These are phyloP conservation scores for Chloroceryle amazona DNA, from an alignment of 2,797 vertebrate genomes.

Conservation along the genomic window DNA sequence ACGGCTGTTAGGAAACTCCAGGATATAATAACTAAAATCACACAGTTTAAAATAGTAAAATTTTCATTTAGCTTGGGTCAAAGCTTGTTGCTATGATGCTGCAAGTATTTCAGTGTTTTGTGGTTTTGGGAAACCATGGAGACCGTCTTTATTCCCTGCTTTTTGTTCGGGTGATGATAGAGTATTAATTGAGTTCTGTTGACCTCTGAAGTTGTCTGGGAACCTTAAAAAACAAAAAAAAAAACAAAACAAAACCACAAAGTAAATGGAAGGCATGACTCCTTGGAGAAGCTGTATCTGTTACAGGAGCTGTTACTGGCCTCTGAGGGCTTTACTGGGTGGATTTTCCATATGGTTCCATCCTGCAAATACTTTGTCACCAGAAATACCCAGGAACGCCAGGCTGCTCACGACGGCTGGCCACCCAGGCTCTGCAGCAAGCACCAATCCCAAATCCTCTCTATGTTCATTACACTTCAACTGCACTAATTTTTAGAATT, in stretches of 20 bases:
- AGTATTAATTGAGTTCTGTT: fast-evolving
- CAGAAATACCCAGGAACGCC: fast-evolving
- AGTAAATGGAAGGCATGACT: background rate
- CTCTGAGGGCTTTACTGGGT: background rate
- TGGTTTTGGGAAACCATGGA: background rate
- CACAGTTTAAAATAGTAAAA: background rate
- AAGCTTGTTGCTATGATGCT: background rate
- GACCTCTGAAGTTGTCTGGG: background rate
- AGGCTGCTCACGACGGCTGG: fast-evolving
- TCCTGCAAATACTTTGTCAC: fast-evolving
- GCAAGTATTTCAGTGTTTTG: background rate
- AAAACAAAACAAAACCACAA: background rate
- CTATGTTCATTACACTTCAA: fast-evolving
- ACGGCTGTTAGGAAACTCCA: background rate
- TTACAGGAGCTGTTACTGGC: fast-evolving
- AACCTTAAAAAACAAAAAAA: background rate
- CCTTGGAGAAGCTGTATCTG: background rate
- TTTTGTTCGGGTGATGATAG: background rate
- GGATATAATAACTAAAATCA: background rate
- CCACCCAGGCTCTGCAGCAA: background rate
- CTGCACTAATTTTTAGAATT: fast-evolving
- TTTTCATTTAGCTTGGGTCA: background rate
- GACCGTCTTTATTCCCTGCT: background rate
- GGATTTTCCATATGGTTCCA: fast-evolving
- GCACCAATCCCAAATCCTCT: background rate